Evolutionary conservation across 2,888 invertebrate genomes (phyloP), one percentile per base, ranked within the genome.

Genomic region (Thumatha senex): DNA sequence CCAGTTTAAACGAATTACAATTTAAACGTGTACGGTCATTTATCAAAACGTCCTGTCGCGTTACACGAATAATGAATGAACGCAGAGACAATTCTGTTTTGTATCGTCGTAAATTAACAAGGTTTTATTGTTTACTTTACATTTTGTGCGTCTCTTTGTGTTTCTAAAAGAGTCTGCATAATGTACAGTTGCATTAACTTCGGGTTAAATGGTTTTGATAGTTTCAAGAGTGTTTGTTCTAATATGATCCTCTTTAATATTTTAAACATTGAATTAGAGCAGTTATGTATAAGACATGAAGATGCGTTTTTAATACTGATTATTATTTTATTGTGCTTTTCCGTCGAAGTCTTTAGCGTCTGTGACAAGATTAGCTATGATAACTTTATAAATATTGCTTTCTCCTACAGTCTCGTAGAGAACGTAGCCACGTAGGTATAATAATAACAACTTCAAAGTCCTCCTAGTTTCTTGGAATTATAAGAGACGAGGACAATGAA

Each of bases 1-100:
- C 56, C 58, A 78, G 74, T 79, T 84, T 80, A 80, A 78, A 72
- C 69, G 67, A 74, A 82, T 80, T 76, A 77, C 70, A 70, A 71
- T 77, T 80, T 73, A 76, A 84, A 78, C 70, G 74, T 70, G 59
- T 58, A 65, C 61, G 52, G 58, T 47, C 72, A 76, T 86, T 81
- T 76, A 78, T 86, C 82, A 84, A 76, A 78, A 70, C 55, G 73
- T 61, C 61, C 55, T 48, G 49, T 51, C 48, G 48, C 52, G 40
- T 41, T 38, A 41, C 47, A 51, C 31, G 59, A 63, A 54, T 66
- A 71, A 72, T 74, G 69, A 73, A 74, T 67, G 68, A 73, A 72
- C 68, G 57, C 61, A 48, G 58, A 61, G 61, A 65, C 65, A 70
- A 59, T 48, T 70, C 63, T 58, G 70, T 63, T 80, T 78, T 73